Evolutionary conservation across 2,113 vertebrate genomes (phyloP), one percentile per base, ranked within the genome.

Genomic region (Ranitomeya variabilis): DNA sequence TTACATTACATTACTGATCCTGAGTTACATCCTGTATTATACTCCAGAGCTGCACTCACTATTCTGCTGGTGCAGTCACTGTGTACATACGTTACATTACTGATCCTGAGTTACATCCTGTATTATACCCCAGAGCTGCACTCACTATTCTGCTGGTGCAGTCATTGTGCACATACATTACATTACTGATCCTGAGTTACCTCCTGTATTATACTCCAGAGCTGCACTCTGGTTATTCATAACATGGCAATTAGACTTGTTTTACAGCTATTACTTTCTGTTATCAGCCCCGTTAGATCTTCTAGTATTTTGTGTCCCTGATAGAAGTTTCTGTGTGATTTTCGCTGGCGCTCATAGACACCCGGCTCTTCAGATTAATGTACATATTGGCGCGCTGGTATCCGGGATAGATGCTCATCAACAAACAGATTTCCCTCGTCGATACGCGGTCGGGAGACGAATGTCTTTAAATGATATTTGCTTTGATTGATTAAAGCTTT

Each of bases 371-470:
- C 54, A 80, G 86, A 83, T 83, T 54, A 59, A 88, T 83, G 73
- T 18, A 0, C 9, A 57, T 77, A 76, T 88, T 66, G 87, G 87
- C 80, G 45, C 14, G 37, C 37, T 54, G 87, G 21, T 76, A 60
- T 66, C 83, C 6, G 64, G 80, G 83, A 88, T 77, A 26, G 80
- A 83, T 83, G n/a, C 80, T 54, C 21, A 88, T 77, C 19, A 80
- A 88, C 57, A 64, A 60, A 82, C 19, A 76, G 67, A 83, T 83
- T 83, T 62, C 66, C n/a, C 2, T 14, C 69, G 51, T 87, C 86
- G 80, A 87, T 87, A 80, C 23, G 31, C 21, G 62, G 76, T n/a
- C 26, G 18, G 77, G 15, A 67, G 55, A 80, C 21, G 51, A 26
- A 87, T 52, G 76, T 18, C 23, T 78, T 52, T 31, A 55, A 80